Percentiles rank a stretch among this genome's conserved stretches.
Conservation (phyloP, 2,797 vertebrate genomes). For the Sebastolobus altivelis region DNA sequence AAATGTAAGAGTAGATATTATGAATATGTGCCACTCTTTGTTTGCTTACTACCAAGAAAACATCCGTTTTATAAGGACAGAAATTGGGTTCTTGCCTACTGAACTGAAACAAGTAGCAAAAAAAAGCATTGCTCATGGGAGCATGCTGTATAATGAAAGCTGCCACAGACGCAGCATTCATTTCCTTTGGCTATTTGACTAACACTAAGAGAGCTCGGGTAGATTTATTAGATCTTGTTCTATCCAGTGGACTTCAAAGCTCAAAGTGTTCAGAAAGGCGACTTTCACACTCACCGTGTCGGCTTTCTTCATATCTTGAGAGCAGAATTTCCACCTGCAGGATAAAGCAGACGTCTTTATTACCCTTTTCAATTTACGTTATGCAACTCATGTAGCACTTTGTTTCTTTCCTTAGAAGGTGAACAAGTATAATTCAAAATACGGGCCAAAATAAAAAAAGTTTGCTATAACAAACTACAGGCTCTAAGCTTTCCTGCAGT, state of each 20-base stretch:
- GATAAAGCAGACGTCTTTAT: conserved; percentile 41
- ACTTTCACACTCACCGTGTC: conserved; percentile 29
- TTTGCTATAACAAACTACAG: conserved; percentile 17
- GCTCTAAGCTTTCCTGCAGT: conserved; percentile 12
- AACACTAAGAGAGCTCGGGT: conserved; percentile 11
- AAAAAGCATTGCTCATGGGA: conserved; percentile 37
- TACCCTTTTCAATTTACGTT: conserved; percentile 41
- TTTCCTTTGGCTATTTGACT: conserved; percentile 61
- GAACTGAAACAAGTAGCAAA: conserved; percentile 23
- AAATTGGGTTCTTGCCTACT: conserved; percentile 21
- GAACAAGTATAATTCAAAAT: conserved; percentile 39
- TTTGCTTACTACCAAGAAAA: conserved; percentile 19
- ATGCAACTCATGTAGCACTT: conserved; percentile 21
- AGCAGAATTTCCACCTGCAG: conserved; percentile 35
- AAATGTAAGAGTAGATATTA: conserved; percentile 12
- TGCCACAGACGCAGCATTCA: conserved; percentile 34
- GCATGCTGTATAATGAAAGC: conserved; percentile 43
- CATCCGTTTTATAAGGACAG: conserved; percentile 14
- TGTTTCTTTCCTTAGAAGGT: conserved; percentile 21
- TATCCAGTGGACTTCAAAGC: conserved; percentile 49
- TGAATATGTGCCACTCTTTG: conserved; percentile 25
- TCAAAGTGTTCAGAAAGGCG: conserved; percentile 21
- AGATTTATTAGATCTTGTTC: conserved; percentile 57
- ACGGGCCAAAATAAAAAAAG: conserved; percentile 27
- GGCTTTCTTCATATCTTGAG: conserved; percentile 31